A percentile compares a stretch with the other conserved stretches of the same genome.
These are phyloP conservation scores for Andrena fulva DNA, from an alignment of 2,888 invertebrate species.

Conservation along the genomic window DNA sequence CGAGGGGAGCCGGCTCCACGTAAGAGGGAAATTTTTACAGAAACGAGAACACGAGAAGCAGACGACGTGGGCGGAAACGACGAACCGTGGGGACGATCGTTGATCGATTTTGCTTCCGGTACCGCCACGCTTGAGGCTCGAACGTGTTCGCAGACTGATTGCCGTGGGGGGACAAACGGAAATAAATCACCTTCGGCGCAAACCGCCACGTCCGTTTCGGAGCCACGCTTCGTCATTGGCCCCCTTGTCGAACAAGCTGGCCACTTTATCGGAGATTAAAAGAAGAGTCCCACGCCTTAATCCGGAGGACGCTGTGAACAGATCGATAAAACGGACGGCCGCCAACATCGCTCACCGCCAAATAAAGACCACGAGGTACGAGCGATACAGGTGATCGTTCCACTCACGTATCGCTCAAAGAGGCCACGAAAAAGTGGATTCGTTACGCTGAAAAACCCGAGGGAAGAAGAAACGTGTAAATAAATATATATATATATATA, in stretches of 20 bases:
- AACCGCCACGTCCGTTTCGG: conserved; percentile 23
- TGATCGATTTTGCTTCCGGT: conserved; percentile 33
- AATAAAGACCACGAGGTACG: conserved; percentile 37
- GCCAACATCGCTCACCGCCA: conserved; percentile 41
- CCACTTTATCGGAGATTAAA: conserved; percentile 61
- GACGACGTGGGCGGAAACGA: conserved; percentile 37
- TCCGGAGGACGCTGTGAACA: conserved; percentile 28
- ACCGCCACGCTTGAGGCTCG: conserved; percentile 18
- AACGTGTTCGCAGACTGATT: conserved; percentile 52
- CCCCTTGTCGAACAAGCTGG: conserved; percentile 39
- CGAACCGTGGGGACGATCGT: conserved; percentile 7
- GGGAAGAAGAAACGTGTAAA: neutral
- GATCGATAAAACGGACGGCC: conserved; percentile 40
- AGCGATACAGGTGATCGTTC: conserved; percentile 30
- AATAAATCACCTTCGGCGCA: conserved; percentile 58
- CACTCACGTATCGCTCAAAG: conserved; percentile 3
- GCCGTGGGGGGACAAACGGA: conserved; percentile 53
- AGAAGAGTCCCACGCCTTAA: conserved; percentile 43
- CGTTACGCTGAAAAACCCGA: neutral
- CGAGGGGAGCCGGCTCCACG: neutral
- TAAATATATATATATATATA: neutral
- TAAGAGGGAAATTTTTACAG: conserved; percentile 17
- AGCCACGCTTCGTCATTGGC: conserved; percentile 36
- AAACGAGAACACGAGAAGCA: conserved; percentile 8
- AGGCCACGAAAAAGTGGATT: neutral